Conservation (phyloP, 1,140 invertebrate genomes). For the Cyclina sinensis region DNA sequence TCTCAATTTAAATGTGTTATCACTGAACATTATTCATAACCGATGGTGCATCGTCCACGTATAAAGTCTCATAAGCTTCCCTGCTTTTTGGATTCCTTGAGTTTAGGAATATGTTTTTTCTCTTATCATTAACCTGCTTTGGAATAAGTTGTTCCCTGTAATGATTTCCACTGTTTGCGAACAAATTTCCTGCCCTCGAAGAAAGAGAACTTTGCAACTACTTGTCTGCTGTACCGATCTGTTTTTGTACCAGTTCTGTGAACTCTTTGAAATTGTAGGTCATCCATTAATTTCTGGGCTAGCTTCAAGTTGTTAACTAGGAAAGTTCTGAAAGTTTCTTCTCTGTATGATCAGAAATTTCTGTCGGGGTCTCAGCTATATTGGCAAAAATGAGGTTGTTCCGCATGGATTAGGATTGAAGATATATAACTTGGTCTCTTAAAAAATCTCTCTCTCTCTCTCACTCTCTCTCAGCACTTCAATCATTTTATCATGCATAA, state of each 20-base stretch:
- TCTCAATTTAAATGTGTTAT: too few species aligned
- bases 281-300: neutral
- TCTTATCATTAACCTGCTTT: neutral
- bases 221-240: neutral
- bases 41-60: neutral
- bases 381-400: constrained; percentile 34
- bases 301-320: neutral
- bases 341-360: neutral
- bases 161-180: constrained; percentile 32
- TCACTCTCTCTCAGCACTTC: too few species aligned
- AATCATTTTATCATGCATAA: too few species aligned
- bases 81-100: neutral
- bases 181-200: neutral
- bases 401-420: too few species aligned
- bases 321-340: neutral
- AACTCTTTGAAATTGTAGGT: neutral
- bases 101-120: neutral
- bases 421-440: neutral
- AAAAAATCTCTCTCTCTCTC: neutral
- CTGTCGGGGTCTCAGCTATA: constrained; percentile 3
- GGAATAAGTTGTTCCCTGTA: constrained; percentile 3
- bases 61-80: too few species aligned
- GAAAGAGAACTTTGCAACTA: neutral
- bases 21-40: too few species aligned
- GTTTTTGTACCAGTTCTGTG: neutral